Conservation (phyloP, 2,113 vertebrate species). For the Brevimyrus niger region DNA sequence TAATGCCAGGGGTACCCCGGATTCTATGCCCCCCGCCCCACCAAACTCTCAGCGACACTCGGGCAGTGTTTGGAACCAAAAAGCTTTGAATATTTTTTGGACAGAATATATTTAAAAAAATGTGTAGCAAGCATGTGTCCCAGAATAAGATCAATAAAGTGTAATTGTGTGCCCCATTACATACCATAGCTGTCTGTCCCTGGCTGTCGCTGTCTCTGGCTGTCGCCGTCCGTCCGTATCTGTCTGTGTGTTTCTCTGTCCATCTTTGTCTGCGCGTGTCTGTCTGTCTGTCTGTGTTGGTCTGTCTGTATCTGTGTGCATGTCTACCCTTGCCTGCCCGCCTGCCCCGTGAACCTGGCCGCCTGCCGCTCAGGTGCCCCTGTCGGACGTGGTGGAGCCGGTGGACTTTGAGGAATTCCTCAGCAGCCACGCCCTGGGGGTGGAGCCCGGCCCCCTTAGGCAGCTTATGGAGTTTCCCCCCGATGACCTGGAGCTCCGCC, state of each 20-base stretch:
- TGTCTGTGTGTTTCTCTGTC: not conserved
- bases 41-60: not conserved
- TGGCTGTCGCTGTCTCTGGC: too few species aligned
- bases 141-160: not conserved
- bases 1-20: not conserved
- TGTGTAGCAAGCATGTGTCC: not conserved
- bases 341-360: not conserved
- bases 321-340: not conserved
- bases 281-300: not conserved
- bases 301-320: not conserved
- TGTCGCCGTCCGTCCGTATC: not conserved
- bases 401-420: slow-evolving; percentile 83
- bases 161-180: not conserved
- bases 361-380: slow-evolving; percentile 61
- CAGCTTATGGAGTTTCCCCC: slow-evolving; percentile 76
- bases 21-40: not conserved
- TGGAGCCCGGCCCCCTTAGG: slow-evolving; percentile 68
- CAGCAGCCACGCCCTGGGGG: slow-evolving; percentile 63
- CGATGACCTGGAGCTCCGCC: slow-evolving; percentile 73
- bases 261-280: not conserved
- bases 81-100: too few species aligned
- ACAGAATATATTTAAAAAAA: not conserved
- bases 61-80: not conserved
- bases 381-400: slow-evolving; percentile 78
- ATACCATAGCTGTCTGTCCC: not conserved